Base-by-base conservation (phyloP, 2,113 vertebrate genomes). In the Pseudorasbora parva region DNA sequence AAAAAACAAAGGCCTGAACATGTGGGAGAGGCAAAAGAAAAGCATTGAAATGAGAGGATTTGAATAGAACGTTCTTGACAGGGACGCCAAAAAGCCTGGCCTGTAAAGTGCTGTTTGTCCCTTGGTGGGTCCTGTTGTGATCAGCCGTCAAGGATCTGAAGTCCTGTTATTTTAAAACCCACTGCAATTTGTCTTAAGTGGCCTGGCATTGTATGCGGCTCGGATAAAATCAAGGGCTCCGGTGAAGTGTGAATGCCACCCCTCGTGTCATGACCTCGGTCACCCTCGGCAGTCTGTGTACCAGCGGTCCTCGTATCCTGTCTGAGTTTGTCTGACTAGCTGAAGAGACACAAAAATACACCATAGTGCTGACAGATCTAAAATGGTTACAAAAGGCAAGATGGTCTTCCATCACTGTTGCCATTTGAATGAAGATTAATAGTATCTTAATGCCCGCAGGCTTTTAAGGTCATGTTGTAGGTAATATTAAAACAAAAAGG, bases 151-250 rank as follows among this genome's bases (percentile, higher is more conserved):
- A 21, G 68, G 33, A 84, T 45, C 59, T 33, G 27, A 23, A 47
- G 60, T 88, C 77, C 81, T 87, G 85, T 90, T 87, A 85, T 88
- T 56, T 60, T 88, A 81, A 88, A 88, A 85, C 86, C n/a, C 87
- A 81, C 69, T 74, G 85, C 72, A 87, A 87, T 91, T 91, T 78
- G 72, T 87, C 73, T 83, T 82, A 84, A 91, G 89, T 87, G 82
- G 72, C 87, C 75, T 62, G 41, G 56, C 62, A 89, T 86, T 89
- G 85, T 92, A 86, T 82, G 83, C 21, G 82, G 17, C 88, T 84
- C 78, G 51, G 85, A 87, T 87, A 88, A 85, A 82, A 68, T 51
- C 23, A 19, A 56, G 84, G 72, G 77, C 77, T 81, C 54, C 64
- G 60, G 60, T 83, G 71, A 82, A 81, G 85, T 86, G 43, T 87